Evolutionary conservation across 2,113 vertebrate genomes (phyloP), one percentile per base, ranked within the genome.

Genomic region (Pseudorectes ferrugineus): DNA sequence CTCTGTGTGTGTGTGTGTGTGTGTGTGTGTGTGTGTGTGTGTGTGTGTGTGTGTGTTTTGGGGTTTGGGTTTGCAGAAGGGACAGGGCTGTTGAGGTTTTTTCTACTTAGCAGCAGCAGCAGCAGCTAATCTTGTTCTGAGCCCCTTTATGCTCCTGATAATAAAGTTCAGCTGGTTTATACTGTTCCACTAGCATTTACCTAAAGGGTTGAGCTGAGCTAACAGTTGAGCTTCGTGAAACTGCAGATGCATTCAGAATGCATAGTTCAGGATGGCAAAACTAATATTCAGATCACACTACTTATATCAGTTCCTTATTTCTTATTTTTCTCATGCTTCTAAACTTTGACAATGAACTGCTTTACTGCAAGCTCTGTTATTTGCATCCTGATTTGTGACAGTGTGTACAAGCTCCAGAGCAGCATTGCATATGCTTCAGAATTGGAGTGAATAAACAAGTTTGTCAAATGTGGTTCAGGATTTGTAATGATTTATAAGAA

Each of bases 41-140:
- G 36, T 21, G 2, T 43, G 17, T 45, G 12, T 40, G 7, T 38
- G 12, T 43, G 7, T 43, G 10, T 33, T 36, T 72, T 71, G 35
- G 23, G 16, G 7, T 28, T 62, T 12, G 21, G 5, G 3, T 33
- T 79, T 77, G 38, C 33, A 59, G 40, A 84, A 76, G 1, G 19
- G 3, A 83, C 10, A 3, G 3, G 6, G 0, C 6, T 51, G 7
- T 52, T 58, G 19, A 12, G 5, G 0, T 58, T 35, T 77, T 85
- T 91, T 73, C n/a, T 54, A 33, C n/a, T 52, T 29, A 33, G 1
- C 31, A 40, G 16, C 14, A 43, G 9, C 13, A 72, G 29, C 12
- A 48, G n/a, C 36, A 73, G 29, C 55, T 80, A 46, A 86, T 94
- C 68, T 59, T 88, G 29, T 94, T 77, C 67, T 63, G 35, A 92